Evolutionary conservation across 1,140 invertebrate genomes (phyloP).

Genomic region (Nylanderia fulva): DNA sequence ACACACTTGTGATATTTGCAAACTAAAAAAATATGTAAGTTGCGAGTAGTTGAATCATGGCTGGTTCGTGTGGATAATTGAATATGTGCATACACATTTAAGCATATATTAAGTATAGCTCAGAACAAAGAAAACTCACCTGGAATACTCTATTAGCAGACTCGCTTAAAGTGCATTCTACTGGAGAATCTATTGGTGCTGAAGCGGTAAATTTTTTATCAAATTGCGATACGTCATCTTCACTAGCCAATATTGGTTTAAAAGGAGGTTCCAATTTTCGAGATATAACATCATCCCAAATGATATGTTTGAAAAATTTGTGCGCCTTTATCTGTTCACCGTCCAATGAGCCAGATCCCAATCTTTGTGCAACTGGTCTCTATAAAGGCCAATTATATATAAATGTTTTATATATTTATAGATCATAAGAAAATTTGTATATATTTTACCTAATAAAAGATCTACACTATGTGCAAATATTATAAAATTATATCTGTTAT

Average conservation of each 20-base stretch:
- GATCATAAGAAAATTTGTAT: background rate
- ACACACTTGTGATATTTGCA: too few species aligned
- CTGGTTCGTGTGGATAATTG: background rate
- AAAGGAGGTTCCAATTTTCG: constrained; percentile 96
- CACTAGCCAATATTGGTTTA: constrained; percentile 93
- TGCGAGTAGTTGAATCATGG: background rate
- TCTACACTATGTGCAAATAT: too few species aligned
- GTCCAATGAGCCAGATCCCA: constrained; percentile 93
- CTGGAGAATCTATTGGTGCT: constrained; percentile 99
- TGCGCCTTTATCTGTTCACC: constrained; percentile 95
- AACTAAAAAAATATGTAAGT: too few species aligned
- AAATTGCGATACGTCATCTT: constrained; percentile 99
- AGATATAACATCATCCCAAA: constrained; percentile 96
- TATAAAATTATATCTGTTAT: background rate
- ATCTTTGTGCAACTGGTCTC: constrained; percentile 89
- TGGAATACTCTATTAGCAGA: constrained; percentile 98
- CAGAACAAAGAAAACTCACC: constrained; percentile 86
- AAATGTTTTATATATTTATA: background rate
- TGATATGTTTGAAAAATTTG: constrained; percentile 96
- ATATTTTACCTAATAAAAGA: constrained; percentile 9
- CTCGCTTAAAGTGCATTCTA: constrained; percentile 97
- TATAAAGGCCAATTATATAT: constrained; percentile 77
- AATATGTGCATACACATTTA: background rate
- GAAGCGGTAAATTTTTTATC: constrained; percentile 99
- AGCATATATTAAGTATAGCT: constrained; percentile 60